A percentile compares a stretch with the other conserved stretches of the same genome.
phyloP scores from a whole-genome alignment of 2,888 invertebrate genomes.

The Harpalus rufipes region DNA sequence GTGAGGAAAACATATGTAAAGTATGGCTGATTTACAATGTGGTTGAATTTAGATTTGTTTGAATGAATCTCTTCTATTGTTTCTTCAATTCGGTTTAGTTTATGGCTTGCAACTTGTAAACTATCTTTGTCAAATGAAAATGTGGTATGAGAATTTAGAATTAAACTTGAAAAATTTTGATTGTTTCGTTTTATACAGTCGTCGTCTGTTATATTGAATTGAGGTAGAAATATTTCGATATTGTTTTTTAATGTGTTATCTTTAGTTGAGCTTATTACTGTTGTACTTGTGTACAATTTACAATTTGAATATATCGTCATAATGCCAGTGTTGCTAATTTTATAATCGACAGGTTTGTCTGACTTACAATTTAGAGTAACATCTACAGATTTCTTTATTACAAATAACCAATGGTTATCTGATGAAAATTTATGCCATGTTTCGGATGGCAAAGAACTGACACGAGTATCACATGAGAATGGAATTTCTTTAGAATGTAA shows the following conservation, averaged over 20 bases:
- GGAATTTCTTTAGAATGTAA: background rate
- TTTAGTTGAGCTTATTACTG: background rate
- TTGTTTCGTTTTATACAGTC: background rate
- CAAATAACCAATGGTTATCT: no score
- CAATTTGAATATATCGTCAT: background rate
- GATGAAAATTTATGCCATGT: constrained; percentile 2
- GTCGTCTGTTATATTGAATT: background rate
- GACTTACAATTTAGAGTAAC: background rate
- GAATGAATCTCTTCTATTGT: background rate
- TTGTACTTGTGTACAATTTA: constrained; percentile 5
- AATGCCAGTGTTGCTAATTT: background rate
- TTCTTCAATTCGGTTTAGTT: no score
- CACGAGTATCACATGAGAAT: constrained; percentile 10
- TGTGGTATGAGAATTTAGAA: no score
- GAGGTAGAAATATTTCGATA: background rate
- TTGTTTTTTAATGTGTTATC: background rate
- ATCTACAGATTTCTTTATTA: background rate
- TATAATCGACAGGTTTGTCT: constrained; percentile 2
- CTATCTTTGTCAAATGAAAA: no score
- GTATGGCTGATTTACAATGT: background rate
- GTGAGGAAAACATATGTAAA: no score
- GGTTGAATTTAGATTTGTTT: background rate
- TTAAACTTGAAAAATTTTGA: background rate
- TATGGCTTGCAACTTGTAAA: no score
- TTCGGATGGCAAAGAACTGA: background rate